phyloP scores from a whole-genome alignment of 2,888 invertebrate species.

The Cerastis leucographa region DNA sequence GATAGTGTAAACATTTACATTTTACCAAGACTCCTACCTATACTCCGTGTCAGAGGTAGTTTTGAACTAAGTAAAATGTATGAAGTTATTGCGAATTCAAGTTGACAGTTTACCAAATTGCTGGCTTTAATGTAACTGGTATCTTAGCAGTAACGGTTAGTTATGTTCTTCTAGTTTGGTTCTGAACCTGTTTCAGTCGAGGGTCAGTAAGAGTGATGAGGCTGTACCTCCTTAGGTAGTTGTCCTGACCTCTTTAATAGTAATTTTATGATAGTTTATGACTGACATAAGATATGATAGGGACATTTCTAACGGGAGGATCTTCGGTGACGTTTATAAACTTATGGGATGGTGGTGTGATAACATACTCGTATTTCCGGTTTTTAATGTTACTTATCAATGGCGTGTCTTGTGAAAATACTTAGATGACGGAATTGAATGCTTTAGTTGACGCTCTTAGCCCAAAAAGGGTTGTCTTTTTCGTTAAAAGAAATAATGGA shows the following conservation, averaged over 20 bases:
- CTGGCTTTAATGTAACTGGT: conserved; percentile 30
- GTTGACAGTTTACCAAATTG: conserved; percentile 49
- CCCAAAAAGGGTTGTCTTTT: neutral
- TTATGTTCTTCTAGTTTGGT: conserved; percentile 39
- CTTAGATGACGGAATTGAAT: neutral
- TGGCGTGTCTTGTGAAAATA: neutral
- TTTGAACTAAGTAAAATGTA: conserved; percentile 27
- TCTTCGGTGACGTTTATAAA: conserved; percentile 2
- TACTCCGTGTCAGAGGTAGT: conserved; percentile 10
- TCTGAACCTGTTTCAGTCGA: conserved; percentile 35
- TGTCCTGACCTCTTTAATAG: conserved; percentile 43
- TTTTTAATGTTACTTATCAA: conserved; percentile 5
- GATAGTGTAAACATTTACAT: conserved; percentile 53
- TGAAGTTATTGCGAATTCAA: conserved; percentile 25
- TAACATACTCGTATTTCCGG: conserved; percentile 11
- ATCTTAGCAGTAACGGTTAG: conserved; percentile 17
- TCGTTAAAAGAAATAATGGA: neutral
- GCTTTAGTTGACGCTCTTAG: neutral
- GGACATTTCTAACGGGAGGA: conserved; percentile 27
- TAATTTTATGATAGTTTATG: conserved; percentile 41
- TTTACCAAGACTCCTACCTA: conserved; percentile 11
- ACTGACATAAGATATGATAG: conserved; percentile 36
- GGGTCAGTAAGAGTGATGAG: conserved; percentile 46
- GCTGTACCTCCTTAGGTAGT: neutral
- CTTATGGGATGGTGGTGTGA: conserved; percentile 1